Evolutionary conservation across 2,888 invertebrate genomes (phyloP).

Genomic region (Odontocolon sp.): DNA sequence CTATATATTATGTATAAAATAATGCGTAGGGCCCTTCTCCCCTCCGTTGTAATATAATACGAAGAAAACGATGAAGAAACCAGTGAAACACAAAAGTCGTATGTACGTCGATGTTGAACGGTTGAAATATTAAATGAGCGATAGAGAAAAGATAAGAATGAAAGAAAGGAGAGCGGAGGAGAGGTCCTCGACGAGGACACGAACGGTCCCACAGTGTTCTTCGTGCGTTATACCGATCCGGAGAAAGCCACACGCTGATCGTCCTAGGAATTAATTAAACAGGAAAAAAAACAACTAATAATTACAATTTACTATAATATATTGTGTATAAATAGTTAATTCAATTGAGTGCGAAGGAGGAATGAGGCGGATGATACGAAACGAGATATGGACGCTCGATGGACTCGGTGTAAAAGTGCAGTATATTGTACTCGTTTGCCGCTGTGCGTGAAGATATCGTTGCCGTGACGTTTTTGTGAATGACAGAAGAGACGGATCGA

Average conservation of each 20-base stretch:
- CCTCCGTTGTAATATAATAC: conserved; percentile 71
- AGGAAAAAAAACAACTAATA: conserved; percentile 69
- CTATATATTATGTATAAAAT: conserved; percentile 67
- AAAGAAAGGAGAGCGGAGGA: conserved; percentile 5
- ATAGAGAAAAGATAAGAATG: background rate
- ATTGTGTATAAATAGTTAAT: conserved; percentile 81
- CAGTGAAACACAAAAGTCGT: conserved; percentile 30
- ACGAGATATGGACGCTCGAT: conserved; percentile 53
- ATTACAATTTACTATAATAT: conserved; percentile 80
- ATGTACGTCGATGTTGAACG: conserved; percentile 9
- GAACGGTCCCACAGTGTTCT: conserved; percentile 31
- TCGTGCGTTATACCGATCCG: conserved; percentile 47
- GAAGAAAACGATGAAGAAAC: conserved; percentile 41
- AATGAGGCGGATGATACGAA: conserved; percentile 61
- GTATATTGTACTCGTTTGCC: conserved; percentile 27
- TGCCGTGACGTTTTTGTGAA: conserved; percentile 25
- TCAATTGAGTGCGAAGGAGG: conserved; percentile 73
- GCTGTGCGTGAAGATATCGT: conserved; percentile 24
- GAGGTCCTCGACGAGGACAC: conserved; percentile 59
- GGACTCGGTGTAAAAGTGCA: conserved; percentile 38
- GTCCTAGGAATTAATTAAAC: conserved; percentile 58
- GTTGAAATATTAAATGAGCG: conserved; percentile 14
- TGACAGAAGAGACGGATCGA: conserved; percentile 52
- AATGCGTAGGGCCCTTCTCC: conserved; percentile 63
- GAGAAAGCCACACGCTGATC: conserved; percentile 54